A percentile compares a stretch with the other conserved stretches of the same genome.
These are phyloP conservation scores for Halichondria panicea DNA, from an alignment of 37 sponge, comb jelly and placozoan species.

Conservation along the genomic window DNA sequence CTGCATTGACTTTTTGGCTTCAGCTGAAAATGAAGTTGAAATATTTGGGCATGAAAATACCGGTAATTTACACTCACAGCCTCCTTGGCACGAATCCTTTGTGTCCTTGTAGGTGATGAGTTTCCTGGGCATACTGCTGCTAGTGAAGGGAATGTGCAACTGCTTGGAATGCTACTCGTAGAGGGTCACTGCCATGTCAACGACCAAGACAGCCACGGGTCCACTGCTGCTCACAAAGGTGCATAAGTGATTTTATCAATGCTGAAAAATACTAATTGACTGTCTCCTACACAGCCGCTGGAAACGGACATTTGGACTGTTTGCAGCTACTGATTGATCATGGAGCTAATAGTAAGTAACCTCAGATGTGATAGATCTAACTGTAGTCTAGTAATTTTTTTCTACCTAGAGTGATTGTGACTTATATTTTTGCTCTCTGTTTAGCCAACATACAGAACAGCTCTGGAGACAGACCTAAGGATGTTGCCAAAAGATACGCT, in stretches of 20 bases:
- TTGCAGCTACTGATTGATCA: constrained; percentile 80
- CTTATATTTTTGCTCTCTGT: background rate
- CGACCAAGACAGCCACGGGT: constrained; percentile 47
- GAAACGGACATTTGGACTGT: constrained; percentile 69
- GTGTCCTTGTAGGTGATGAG: constrained; percentile 52
- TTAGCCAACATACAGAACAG: constrained; percentile 63
- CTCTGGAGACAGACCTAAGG: constrained; percentile 70
- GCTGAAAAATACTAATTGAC: background rate
- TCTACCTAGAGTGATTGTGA: background rate
- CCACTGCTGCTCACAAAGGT: constrained; percentile 89
- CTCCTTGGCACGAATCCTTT: too few species aligned
- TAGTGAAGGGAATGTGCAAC: constrained; percentile 59
- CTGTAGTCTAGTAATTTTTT: background rate
- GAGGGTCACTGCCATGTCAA: constrained; percentile 62
- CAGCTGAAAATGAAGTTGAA: constrained; percentile 24
- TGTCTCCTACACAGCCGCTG: constrained; percentile 53
- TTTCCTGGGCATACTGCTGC: constrained; percentile 73
- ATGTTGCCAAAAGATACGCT: constrained; percentile 63
- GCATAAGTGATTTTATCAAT: background rate
- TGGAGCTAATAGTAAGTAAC: constrained; percentile 79
- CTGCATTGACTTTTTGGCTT: constrained; percentile 57
- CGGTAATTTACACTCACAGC: too few species aligned
- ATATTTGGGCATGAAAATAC: background rate
- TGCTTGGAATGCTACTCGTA: constrained; percentile 59
- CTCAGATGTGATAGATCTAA: background rate